A percentile compares a stretch with the other conserved stretches of the same genome.
Conservation (phyloP, 2,888 invertebrate genomes). For the Mythimna vitellina region DNA sequence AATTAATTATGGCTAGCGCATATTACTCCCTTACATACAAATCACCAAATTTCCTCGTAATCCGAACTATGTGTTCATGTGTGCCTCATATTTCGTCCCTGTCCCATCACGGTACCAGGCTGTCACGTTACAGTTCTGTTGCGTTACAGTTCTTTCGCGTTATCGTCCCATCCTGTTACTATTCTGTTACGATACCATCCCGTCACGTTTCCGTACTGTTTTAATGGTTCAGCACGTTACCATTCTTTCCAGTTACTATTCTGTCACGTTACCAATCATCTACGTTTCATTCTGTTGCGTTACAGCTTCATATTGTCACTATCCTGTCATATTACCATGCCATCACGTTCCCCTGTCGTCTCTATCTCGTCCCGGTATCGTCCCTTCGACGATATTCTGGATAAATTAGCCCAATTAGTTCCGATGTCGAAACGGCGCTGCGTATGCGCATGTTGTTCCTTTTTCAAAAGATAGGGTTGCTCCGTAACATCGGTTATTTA, state of each 20-base stretch:
- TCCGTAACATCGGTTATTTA: slow-evolving; percentile 61
- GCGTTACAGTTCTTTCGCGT: neutral
- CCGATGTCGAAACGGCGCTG: slow-evolving; percentile 64
- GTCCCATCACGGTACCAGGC: no score
- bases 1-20: slow-evolving; percentile 61
- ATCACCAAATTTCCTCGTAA: slow-evolving; percentile 76
- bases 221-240: no score
- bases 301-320: neutral
- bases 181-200: neutral
- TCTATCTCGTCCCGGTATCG: slow-evolving; percentile 45
- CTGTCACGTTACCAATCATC: no score
- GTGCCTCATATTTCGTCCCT: slow-evolving; percentile 49
- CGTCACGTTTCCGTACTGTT: no score
- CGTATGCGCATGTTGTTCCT: slow-evolving; percentile 60
- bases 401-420: slow-evolving; percentile 84
- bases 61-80: slow-evolving; percentile 73
- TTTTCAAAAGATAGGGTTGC: slow-evolving; percentile 66
- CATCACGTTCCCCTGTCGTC: slow-evolving; percentile 37
- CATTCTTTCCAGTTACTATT: no score
- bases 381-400: slow-evolving; percentile 62
- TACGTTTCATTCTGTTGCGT: neutral
- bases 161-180: neutral
- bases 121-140: neutral
- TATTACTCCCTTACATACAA: slow-evolving; percentile 67
- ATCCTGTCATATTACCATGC: neutral